Evolutionary conservation across 2,113 vertebrate genomes (phyloP).

Genomic region (Echinops telfairi): DNA sequence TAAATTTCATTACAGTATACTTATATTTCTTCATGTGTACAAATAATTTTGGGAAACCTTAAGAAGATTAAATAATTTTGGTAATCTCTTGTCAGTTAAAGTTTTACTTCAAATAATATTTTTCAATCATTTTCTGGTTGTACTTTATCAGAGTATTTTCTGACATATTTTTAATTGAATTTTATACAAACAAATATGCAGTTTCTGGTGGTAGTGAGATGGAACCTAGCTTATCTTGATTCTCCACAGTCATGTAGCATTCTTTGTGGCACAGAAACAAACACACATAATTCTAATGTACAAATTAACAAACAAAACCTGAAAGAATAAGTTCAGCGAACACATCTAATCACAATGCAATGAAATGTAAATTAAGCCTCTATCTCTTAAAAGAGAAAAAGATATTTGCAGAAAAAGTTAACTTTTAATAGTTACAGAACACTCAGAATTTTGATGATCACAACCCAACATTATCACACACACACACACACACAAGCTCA

Average conservation of each 20-base stretch:
- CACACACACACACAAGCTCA: conserved; percentile 46
- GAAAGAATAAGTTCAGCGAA: background rate
- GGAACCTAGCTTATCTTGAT: background rate
- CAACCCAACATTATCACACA: conserved; percentile 54
- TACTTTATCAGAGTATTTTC: conserved; percentile 9
- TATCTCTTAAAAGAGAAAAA: background rate
- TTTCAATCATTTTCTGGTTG: background rate
- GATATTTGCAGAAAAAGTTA: conserved; percentile 43
- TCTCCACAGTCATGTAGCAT: background rate
- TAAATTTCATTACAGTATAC: background rate
- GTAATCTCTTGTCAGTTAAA: background rate
- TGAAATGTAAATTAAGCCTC: background rate
- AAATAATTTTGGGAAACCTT: conserved; percentile 24
- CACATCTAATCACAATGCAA: background rate
- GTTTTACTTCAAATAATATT: background rate
- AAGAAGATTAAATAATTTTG: background rate
- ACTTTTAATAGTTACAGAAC: conserved; percentile 71
- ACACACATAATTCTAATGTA: background rate
- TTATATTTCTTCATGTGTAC: background rate
- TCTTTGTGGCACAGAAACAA: background rate
- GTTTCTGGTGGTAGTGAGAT: background rate
- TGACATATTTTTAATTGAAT: conserved; percentile 30
- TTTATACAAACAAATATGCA: background rate
- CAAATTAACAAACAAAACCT: background rate
- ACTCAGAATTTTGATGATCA: conserved; percentile 77